Evolutionary conservation across 2,113 vertebrate genomes (phyloP).

Genomic region (Hippocampus barbouri): DNA sequence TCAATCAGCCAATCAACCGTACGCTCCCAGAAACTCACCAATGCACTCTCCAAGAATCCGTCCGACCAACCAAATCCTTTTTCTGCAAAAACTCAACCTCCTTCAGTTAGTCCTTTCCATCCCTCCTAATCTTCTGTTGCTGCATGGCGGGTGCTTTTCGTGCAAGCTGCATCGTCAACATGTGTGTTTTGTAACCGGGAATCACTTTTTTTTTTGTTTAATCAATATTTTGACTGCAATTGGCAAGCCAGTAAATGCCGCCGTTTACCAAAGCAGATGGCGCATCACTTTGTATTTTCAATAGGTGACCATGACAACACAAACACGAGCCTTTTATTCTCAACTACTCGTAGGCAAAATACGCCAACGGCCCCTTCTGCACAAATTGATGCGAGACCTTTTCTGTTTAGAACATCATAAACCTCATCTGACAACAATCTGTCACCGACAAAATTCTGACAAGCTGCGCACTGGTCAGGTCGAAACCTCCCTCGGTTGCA

Average conservation of each 20-base stretch:
- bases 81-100: neutral
- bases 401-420: neutral
- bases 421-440: neutral
- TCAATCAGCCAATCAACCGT: neutral
- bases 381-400: slow-evolving; percentile 5
- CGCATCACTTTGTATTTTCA: neutral
- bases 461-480: neutral
- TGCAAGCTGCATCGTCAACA: neutral
- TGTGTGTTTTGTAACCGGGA: neutral
- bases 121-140: neutral
- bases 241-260: too few relatives aligned
- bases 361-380: neutral
- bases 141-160: neutral
- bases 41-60: too few relatives aligned
- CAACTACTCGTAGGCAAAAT: neutral
- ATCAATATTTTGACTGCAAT: too few relatives aligned
- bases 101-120: neutral
- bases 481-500: slow-evolving; percentile 27
- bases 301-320: neutral
- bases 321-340: neutral
- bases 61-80: neutral
- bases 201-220: too few relatives aligned
- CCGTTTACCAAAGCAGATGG: neutral
- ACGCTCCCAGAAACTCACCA: too few relatives aligned
- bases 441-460: slow-evolving; percentile 3